A percentile compares a stretch with the other conserved stretches of the same genome.
These are phyloP conservation scores for Tetrax tetrax DNA, from an alignment of 2,113 vertebrate species.

Conservation along the genomic window DNA sequence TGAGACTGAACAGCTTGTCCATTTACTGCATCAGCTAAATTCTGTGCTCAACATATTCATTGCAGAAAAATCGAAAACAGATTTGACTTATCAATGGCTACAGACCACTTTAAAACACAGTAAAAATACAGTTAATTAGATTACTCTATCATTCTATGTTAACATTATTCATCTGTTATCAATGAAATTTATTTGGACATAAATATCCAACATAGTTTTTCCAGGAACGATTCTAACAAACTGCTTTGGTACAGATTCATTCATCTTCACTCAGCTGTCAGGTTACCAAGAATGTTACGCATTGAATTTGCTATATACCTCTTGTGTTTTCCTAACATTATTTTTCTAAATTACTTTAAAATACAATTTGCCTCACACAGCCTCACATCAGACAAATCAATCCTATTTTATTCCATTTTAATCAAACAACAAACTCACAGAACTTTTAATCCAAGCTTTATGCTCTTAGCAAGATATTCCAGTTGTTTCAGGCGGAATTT, in stretches of 20 bases:
- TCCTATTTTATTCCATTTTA: neutral
- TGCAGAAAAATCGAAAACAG: neutral
- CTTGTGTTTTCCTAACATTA: neutral
- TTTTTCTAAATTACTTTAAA: neutral
- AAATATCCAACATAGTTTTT: neutral
- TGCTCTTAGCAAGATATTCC: neutral
- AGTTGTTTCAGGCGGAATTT: neutral
- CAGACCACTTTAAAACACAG: neutral
- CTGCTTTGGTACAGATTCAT: neutral
- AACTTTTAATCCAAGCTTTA: neutral
- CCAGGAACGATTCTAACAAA: neutral
- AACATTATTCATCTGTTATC: neutral
- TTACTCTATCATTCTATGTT: neutral
- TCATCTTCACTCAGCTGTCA: neutral
- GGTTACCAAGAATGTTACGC: neutral
- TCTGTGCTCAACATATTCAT: neutral
- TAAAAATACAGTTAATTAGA: neutral
- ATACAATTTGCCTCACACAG: neutral
- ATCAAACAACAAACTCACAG: neutral
- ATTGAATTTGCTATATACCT: neutral
- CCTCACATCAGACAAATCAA: neutral
- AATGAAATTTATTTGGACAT: neutral
- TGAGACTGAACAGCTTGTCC: slow-evolving; percentile 3
- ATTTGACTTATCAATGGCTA: neutral
- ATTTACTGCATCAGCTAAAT: slow-evolving; percentile 9